These are phyloP conservation scores for Sylvicola cinctus DNA, from an alignment of 2,888 invertebrate genomes.

Conservation along the genomic window DNA sequence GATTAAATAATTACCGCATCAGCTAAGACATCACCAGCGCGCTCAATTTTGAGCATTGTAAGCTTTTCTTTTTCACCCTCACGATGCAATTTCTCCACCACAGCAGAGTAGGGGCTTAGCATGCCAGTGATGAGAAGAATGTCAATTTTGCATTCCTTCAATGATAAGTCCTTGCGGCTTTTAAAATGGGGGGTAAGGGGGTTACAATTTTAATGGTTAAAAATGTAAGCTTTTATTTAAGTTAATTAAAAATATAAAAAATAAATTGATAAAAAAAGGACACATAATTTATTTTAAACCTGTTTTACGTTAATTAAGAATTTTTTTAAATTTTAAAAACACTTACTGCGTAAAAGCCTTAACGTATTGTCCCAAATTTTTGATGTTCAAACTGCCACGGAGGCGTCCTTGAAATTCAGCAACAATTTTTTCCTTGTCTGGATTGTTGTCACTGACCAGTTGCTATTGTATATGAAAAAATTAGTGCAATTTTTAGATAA, in stretches of 20 bases:
- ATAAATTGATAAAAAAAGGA: constrained; percentile 1
- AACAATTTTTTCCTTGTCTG: constrained; percentile 54
- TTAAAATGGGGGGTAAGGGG: too few relatives aligned
- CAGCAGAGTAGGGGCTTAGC: constrained; percentile 54
- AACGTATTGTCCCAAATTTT: constrained; percentile 63
- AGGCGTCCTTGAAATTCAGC: constrained; percentile 55
- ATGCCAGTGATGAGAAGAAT: constrained; percentile 63
- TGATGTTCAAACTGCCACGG: constrained; percentile 52
- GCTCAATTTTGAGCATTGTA: constrained; percentile 65
- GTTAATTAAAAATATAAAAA: not conserved
- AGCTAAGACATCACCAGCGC: constrained; percentile 68
- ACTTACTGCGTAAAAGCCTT: constrained; percentile 65
- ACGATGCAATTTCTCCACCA: constrained; percentile 59
- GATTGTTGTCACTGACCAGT: constrained; percentile 33
- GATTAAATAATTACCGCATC: constrained; percentile 74
- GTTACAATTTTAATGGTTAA: too few relatives aligned
- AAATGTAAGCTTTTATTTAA: not conserved
- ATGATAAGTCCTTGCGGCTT: constrained; percentile 50
- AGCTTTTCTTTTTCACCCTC: constrained; percentile 63
- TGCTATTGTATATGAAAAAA: constrained; percentile 28
- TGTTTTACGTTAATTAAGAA: not conserved
- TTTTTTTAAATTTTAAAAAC: not conserved
- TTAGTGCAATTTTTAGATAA: not conserved
- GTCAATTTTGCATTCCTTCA: constrained; percentile 54
- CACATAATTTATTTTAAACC: not conserved